Conservation (phyloP, 2,888 invertebrate genomes). For the Germaria angustata region DNA sequence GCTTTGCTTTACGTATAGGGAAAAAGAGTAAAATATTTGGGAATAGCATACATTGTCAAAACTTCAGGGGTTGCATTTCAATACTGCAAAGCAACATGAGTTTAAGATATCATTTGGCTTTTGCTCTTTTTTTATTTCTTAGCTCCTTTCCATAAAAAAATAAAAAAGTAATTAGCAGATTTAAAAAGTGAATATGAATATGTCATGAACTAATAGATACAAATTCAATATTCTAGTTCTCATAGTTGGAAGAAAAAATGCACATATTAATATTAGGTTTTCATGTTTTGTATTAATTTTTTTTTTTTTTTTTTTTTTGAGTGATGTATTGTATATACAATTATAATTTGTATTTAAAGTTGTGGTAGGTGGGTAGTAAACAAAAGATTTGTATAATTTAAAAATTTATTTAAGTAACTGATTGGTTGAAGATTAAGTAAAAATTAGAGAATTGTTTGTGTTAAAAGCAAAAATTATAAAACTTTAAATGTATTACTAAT, state of each 20-base stretch:
- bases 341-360: slow-evolving; percentile 35
- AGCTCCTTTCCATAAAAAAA: too few relatives aligned
- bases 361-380: slow-evolving; percentile 66
- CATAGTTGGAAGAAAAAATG: slow-evolving; percentile 64
- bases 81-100: too few relatives aligned
- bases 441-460: slow-evolving; percentile 34
- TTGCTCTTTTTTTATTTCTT: too few relatives aligned
- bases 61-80: too few relatives aligned
- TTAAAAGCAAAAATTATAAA: slow-evolving; percentile 56
- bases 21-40: too few relatives aligned
- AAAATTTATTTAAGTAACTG: slow-evolving; percentile 21
- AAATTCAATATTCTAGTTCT: too few relatives aligned
- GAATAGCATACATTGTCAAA: too few relatives aligned
- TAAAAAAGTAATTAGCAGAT: slow-evolving; percentile 31
- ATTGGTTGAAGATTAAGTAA: slow-evolving; percentile 31
- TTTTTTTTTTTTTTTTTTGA: too few relatives aligned
- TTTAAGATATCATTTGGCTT: too few relatives aligned
- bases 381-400: slow-evolving; percentile 40
- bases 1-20: too few relatives aligned
- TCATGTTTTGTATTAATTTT: slow-evolving; percentile 21
- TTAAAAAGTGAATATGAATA: slow-evolving; percentile 44
- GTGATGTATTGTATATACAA: slow-evolving; percentile 33
- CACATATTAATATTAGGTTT: slow-evolving; percentile 69
- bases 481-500: slow-evolving; percentile 53
- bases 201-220: slow-evolving; percentile 51